These are phyloP conservation scores for Apodemus sylvaticus DNA, from an alignment of 2,113 vertebrate genomes.

Conservation along the genomic window DNA sequence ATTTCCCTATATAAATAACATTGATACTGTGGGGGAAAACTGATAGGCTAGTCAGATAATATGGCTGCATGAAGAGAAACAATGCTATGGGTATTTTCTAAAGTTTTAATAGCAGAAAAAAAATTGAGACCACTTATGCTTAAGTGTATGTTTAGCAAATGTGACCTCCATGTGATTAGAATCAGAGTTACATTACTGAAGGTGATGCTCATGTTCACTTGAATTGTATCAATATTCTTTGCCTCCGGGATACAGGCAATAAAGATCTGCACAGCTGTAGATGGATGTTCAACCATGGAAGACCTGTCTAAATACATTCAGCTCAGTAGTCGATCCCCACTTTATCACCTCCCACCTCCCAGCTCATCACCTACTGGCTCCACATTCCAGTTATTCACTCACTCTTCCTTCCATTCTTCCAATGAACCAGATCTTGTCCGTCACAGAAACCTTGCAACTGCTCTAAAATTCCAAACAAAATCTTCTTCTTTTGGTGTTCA, in stretches of 20 bases:
- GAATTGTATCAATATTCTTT: rapidly evolving
- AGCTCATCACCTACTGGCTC: not conserved
- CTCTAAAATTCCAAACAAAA: not conserved
- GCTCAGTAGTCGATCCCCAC: not conserved
- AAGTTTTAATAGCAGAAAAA: not conserved
- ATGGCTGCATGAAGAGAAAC: not conserved
- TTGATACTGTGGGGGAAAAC: no score
- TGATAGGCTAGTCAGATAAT: not conserved
- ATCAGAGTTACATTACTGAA: not conserved
- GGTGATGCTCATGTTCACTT: not conserved
- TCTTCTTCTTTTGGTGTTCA: not conserved
- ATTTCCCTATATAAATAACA: not conserved
- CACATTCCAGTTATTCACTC: not conserved
- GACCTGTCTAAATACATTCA: not conserved
- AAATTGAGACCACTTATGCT: not conserved
- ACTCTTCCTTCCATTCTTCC: not conserved
- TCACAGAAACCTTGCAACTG: not conserved
- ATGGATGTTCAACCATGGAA: not conserved
- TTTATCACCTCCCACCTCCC: no score
- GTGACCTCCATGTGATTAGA: not conserved
- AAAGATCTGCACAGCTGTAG: no score
- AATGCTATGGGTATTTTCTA: not conserved
- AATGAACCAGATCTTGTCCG: not conserved
- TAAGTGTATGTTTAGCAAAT: not conserved
- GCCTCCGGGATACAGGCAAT: not conserved